Evolutionary conservation across 2,797 vertebrate genomes (phyloP).

Genomic region (Hypotaenidia philippensis): DNA sequence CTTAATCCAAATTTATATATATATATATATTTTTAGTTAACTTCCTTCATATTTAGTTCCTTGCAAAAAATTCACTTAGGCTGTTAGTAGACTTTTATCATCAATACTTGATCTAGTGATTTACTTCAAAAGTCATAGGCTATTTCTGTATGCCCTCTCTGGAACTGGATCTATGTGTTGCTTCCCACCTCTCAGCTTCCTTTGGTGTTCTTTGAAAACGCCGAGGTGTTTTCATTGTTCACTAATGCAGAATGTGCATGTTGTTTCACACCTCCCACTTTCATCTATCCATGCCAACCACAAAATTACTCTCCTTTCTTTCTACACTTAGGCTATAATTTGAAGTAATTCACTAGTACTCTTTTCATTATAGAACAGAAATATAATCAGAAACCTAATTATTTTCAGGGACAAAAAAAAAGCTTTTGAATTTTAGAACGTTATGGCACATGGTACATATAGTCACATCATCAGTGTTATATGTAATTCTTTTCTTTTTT

Average conservation of each 20-base stretch:
- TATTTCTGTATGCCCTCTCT: background rate
- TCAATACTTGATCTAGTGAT: background rate
- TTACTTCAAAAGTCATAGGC: background rate
- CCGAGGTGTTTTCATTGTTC: background rate
- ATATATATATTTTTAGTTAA: background rate
- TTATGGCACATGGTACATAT: background rate
- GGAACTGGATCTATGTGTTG: background rate
- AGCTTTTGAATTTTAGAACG: background rate
- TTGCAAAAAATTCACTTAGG: background rate
- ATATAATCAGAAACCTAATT: background rate
- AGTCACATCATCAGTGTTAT: background rate
- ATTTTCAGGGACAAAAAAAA: background rate
- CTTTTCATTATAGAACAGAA: background rate
- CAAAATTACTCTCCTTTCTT: background rate
- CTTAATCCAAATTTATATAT: background rate
- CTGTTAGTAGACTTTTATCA: background rate
- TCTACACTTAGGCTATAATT: background rate
- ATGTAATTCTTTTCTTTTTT: background rate
- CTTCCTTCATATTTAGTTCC: background rate
- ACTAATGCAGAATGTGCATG: background rate
- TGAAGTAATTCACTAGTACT: background rate
- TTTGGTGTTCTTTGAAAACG: background rate
- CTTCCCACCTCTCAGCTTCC: background rate
- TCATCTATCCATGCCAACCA: background rate
- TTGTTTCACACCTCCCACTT: background rate